Evolutionary conservation across 1,140 invertebrate species (phyloP).

Genomic region (Chionoecetes opilio): DNA sequence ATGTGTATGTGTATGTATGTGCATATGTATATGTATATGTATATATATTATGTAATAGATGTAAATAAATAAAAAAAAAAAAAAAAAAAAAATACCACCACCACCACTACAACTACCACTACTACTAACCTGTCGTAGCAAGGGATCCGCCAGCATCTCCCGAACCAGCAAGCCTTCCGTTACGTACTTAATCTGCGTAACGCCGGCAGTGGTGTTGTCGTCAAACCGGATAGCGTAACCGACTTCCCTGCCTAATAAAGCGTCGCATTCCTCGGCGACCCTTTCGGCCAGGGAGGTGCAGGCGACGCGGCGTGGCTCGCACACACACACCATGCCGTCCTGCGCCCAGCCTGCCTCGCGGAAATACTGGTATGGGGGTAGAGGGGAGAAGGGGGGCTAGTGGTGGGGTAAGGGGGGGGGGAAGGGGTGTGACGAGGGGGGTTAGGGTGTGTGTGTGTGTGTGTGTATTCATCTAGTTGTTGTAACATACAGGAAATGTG

Average conservation of each 20-base stretch:
- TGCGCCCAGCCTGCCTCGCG: conserved; percentile 94
- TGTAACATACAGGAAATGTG: too few relatives aligned
- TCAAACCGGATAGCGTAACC: conserved; percentile 98
- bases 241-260: conserved; percentile 91
- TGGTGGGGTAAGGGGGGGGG: too few relatives aligned
- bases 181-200: conserved; percentile 96
- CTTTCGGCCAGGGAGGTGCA: conserved; percentile 94
- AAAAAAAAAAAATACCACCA: too few relatives aligned
- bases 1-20: too few relatives aligned
- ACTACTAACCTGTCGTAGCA: conserved; percentile 87
- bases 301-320: conserved; percentile 95
- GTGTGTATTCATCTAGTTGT: too few relatives aligned
- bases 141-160: conserved; percentile 97
- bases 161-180: conserved; percentile 97
- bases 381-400: not conserved
- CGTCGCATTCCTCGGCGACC: conserved; percentile 95
- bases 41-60: too few relatives aligned
- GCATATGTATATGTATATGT: too few relatives aligned
- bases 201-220: conserved; percentile 87
- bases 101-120: too few relatives aligned
- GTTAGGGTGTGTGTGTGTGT: too few relatives aligned
- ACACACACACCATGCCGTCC: conserved; percentile 92
- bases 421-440: too few relatives aligned
- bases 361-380: conserved; percentile 89
- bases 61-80: too few relatives aligned